Conservation (phyloP, 30 jellyfish, hydroid and myxozoan genomes). For the Rhopilema esculentum region DNA sequence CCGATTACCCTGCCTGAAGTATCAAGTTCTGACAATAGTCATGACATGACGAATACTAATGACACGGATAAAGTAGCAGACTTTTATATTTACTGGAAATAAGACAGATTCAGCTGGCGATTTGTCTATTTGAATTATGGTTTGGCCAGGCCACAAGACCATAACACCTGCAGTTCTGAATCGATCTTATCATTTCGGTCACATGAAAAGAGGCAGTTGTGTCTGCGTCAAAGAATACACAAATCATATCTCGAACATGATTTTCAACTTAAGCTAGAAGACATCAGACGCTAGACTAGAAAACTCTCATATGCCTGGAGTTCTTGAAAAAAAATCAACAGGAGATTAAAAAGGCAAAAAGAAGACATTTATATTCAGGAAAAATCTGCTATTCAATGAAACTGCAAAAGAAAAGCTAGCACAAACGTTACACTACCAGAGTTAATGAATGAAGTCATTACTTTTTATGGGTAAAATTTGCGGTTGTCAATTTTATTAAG, state of each 20-base stretch:
- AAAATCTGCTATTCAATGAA: too few relatives aligned
- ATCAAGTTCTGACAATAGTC: neutral
- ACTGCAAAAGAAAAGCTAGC: too few relatives aligned
- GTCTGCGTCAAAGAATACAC: too few relatives aligned
- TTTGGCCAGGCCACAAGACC: neutral
- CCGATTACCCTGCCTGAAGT: neutral
- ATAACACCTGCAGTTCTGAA: too few relatives aligned
- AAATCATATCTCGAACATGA: too few relatives aligned
- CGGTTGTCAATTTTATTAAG: neutral
- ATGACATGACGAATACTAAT: neutral
- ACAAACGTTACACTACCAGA: too few relatives aligned
- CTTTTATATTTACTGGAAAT: neutral
- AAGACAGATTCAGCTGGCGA: neutral
- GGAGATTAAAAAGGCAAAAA: too few relatives aligned
- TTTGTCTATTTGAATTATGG: neutral
- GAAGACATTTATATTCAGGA: too few relatives aligned
- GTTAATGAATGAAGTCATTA: neutral
- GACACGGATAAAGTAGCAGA: neutral
- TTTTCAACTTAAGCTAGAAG: too few relatives aligned
- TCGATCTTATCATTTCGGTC: neutral
- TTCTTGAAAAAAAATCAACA: too few relatives aligned
- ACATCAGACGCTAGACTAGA: too few relatives aligned
- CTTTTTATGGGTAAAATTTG: neutral
- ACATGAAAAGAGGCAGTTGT: neutral
- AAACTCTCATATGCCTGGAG: too few relatives aligned